Conservation (phyloP, 2,113 vertebrate species). For the Triplophysa rosa region DNA sequence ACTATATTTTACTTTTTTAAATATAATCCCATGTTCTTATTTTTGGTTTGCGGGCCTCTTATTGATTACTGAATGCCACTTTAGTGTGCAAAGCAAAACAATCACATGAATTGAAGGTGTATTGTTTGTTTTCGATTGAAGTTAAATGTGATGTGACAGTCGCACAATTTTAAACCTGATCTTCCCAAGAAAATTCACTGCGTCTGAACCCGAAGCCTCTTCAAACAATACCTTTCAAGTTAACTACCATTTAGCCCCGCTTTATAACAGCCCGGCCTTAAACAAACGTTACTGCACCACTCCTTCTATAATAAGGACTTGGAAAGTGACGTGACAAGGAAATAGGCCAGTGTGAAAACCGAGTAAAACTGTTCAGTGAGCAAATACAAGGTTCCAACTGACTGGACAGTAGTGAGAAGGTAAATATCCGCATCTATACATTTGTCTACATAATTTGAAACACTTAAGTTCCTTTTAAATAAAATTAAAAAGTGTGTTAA, state of each 20-base stretch:
- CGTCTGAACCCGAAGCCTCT: background rate
- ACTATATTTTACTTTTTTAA: too few relatives aligned
- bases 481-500: too few relatives aligned
- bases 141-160: too few relatives aligned
- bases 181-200: background rate
- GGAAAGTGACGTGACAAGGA: background rate
- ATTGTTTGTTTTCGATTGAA: too few relatives aligned
- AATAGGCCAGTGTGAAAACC: background rate
- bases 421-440: too few relatives aligned
- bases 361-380: background rate
- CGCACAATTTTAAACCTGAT: background rate
- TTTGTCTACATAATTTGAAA: too few relatives aligned
- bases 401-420: background rate
- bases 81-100: too few relatives aligned
- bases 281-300: background rate
- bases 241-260: background rate
- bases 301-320: background rate
- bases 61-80: too few relatives aligned
- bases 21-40: too few relatives aligned
- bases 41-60: too few relatives aligned
- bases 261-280: background rate
- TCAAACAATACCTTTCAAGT: background rate
- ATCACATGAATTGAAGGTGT: too few relatives aligned
- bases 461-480: too few relatives aligned
- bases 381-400: background rate